Evolutionary conservation across 1,140 invertebrate genomes (phyloP).

Genomic region (Papilio glaucus): DNA sequence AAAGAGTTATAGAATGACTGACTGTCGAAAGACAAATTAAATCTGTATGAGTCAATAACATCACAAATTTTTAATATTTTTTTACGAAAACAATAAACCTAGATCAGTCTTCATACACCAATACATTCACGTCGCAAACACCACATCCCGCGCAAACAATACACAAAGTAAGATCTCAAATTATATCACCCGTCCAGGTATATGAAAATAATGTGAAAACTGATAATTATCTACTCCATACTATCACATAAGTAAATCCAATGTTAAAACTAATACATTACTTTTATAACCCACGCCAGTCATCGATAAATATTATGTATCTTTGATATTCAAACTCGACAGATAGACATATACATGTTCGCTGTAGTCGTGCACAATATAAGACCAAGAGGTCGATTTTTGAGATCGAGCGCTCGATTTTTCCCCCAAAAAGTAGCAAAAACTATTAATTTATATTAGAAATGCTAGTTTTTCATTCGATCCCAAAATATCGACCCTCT

Average conservation of each 20-base stretch:
- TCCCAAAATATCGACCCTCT: too few relatives aligned
- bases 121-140: conserved; percentile 16
- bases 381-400: too few relatives aligned
- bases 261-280: background rate
- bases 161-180: conserved; percentile 28
- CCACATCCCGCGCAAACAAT: too few relatives aligned
- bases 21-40: background rate
- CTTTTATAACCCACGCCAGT: background rate
- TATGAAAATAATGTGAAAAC: conserved; percentile 35
- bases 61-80: conserved; percentile 22
- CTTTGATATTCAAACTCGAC: background rate
- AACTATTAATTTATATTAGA: too few relatives aligned
- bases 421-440: too few relatives aligned
- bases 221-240: conserved; percentile 38
- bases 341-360: background rate
- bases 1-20: too few relatives aligned
- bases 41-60: conserved; percentile 3
- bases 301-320: background rate
- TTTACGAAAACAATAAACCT: conserved; percentile 13
- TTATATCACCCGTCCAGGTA: background rate
- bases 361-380: too few relatives aligned
- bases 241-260: conserved; percentile 5
- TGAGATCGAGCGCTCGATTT: too few relatives aligned
- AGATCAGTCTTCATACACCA: conserved; percentile 35
- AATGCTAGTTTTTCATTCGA: too few relatives aligned